These are phyloP conservation scores for Geotrypetes seraphini DNA, from an alignment of 2,797 vertebrate species.

Conservation along the genomic window DNA sequence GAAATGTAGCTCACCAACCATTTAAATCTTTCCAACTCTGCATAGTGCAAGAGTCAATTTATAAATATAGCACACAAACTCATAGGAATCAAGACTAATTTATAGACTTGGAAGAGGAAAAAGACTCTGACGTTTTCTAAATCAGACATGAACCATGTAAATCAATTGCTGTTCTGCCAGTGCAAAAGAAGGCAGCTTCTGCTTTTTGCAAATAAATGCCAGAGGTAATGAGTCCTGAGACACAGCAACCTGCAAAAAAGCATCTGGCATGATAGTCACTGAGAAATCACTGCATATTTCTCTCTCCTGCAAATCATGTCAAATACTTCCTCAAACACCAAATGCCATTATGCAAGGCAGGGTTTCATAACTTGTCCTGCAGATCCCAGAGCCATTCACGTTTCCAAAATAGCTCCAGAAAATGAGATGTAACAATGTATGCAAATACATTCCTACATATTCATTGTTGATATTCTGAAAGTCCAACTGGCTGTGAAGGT, in stretches of 20 bases:
- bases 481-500: too few relatives aligned
- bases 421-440: too few relatives aligned
- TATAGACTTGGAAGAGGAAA: slow-evolving; percentile 13
- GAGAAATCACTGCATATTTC: slow-evolving; percentile 12
- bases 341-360: too few relatives aligned
- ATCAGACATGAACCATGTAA: slow-evolving; percentile 1
- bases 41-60: slow-evolving; percentile 9
- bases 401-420: too few relatives aligned
- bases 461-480: too few relatives aligned
- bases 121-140: slow-evolving; percentile 28
- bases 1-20: not conserved
- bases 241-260: slow-evolving; percentile 13
- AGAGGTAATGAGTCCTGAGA: slow-evolving; percentile 34
- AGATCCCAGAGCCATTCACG: too few relatives aligned
- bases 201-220: slow-evolving; percentile 36
- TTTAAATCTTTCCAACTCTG: not conserved
- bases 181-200: slow-evolving; percentile 8
- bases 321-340: too few relatives aligned
- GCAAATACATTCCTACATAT: too few relatives aligned
- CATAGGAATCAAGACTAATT: slow-evolving; percentile 23
- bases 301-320: slow-evolving; percentile 18
- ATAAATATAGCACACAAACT: not conserved
- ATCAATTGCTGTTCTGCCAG: slow-evolving; percentile 23
- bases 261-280: slow-evolving; percentile 19
- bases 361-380: too few relatives aligned